phyloP scores from a whole-genome alignment of 2,888 invertebrate genomes.

The Drosophila mimetica region DNA sequence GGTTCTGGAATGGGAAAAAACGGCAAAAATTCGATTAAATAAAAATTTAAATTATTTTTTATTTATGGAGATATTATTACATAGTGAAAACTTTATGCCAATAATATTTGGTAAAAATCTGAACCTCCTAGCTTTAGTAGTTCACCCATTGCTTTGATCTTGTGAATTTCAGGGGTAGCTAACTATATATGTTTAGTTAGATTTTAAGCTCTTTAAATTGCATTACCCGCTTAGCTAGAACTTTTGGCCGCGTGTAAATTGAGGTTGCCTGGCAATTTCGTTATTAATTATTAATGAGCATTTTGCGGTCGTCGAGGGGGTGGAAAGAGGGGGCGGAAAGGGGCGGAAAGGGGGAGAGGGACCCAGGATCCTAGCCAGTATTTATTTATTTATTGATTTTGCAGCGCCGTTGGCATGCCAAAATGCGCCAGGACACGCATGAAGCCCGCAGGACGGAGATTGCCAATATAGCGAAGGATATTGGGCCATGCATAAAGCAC shows the following conservation, averaged over 20 bases:
- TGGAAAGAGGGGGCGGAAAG: background rate
- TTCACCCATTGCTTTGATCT: no score
- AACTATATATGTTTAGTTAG: no score
- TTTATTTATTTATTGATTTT: slow-evolving; percentile 76
- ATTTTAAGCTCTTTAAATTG: slow-evolving; percentile 1
- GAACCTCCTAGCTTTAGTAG: background rate
- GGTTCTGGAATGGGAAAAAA: no score
- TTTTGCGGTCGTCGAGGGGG: slow-evolving; percentile 1
- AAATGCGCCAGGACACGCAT: slow-evolving; percentile 62
- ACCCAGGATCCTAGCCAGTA: slow-evolving; percentile 25
- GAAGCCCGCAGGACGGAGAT: slow-evolving; percentile 47
- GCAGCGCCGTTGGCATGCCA: slow-evolving; percentile 72
- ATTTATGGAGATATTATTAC: no score
- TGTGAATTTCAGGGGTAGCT: no score
- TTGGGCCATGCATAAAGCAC: slow-evolving; percentile 28
- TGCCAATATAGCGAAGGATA: slow-evolving; percentile 60
- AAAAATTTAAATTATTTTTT: no score
- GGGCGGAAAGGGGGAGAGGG: slow-evolving; percentile 14
- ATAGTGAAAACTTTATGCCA: no score
- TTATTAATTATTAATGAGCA: slow-evolving; percentile 50
- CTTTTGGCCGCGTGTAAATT: background rate
- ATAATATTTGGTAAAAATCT: no score
- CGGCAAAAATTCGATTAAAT: no score
- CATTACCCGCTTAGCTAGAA: slow-evolving; percentile 5
- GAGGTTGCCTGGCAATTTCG: slow-evolving; percentile 46